phyloP scores from a whole-genome alignment of 2,113 vertebrate species.

The Pterophyllum scalare region DNA sequence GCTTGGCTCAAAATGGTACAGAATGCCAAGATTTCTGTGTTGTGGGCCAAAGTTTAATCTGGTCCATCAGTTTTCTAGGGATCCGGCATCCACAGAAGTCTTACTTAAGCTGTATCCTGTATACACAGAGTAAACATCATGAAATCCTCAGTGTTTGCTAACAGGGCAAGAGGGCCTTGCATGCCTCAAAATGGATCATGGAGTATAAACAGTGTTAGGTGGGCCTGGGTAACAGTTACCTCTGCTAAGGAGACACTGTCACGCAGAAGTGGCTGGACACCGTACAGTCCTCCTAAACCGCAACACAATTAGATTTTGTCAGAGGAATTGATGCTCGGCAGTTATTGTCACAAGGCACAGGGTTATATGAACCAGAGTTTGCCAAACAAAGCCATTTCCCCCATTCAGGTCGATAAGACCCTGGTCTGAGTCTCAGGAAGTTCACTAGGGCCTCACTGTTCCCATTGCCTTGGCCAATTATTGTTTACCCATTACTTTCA shows the following conservation, averaged over 20 bases:
- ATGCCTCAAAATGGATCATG: conserved; percentile 76
- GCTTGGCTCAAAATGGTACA: conserved; percentile 67
- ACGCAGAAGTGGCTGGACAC: conserved; percentile 76
- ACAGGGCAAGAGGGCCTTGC: conserved; percentile 68
- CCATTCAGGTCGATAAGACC: conserved; percentile 21
- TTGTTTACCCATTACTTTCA: neutral
- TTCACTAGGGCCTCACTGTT: conserved; percentile 4
- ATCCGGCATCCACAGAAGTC: conserved; percentile 66
- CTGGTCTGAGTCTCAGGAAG: conserved; percentile 18
- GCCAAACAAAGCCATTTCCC: conserved; percentile 32
- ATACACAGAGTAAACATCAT: conserved; percentile 80
- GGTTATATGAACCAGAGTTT: conserved; percentile 38
- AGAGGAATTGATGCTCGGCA: conserved; percentile 47
- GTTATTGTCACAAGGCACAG: conserved; percentile 31
- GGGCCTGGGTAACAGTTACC: conserved; percentile 76
- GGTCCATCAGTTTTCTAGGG: conserved; percentile 74
- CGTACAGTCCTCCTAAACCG: conserved; percentile 52
- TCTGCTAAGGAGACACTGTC: conserved; percentile 76
- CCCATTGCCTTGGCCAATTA: neutral
- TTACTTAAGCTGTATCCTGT: conserved; percentile 82
- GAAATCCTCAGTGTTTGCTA: conserved; percentile 77
- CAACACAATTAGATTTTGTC: conserved; percentile 60
- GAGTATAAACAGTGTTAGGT: conserved; percentile 81
- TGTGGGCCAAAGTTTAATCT: conserved; percentile 73
- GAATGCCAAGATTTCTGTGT: conserved; percentile 65